Evolutionary conservation across 1,140 invertebrate genomes (phyloP).

Genomic region (Daktulosphaira vitifoliae): DNA sequence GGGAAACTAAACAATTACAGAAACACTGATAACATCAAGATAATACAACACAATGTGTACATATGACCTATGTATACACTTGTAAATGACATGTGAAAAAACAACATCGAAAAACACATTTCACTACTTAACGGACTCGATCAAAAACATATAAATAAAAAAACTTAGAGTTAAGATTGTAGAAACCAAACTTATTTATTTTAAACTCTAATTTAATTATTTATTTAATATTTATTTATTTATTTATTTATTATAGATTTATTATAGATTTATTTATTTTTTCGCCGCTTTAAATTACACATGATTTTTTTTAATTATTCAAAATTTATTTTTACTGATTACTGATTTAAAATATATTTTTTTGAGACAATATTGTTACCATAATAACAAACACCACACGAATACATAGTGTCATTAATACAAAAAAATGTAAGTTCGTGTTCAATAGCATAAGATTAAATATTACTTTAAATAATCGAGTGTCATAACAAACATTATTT

Average conservation of each 20-base stretch:
- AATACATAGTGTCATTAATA: constrained; percentile 11
- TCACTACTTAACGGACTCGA: constrained; percentile 32
- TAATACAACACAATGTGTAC: constrained; percentile 6
- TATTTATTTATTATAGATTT: constrained; percentile 30
- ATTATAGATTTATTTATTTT: constrained; percentile 21
- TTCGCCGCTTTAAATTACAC: constrained; percentile 11
- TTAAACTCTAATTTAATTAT: constrained; percentile 26
- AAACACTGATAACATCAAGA: constrained; percentile 32
- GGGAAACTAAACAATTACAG: constrained; percentile 27
- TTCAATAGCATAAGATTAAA: constrained; percentile 27
- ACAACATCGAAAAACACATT: constrained; percentile 28
- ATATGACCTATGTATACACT: background rate
- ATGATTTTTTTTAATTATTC: constrained; percentile 4
- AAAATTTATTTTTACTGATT: too few species aligned
- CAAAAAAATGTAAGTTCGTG: constrained; percentile 28
- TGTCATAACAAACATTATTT: constrained; percentile 24
- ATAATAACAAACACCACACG: constrained; percentile 15
- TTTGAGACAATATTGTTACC: constrained; percentile 30
- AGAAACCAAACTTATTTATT: constrained; percentile 30
- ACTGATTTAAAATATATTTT: constrained; percentile 9
- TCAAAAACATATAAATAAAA: constrained; percentile 17
- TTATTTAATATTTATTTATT: constrained; percentile 30
- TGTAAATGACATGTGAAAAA: constrained; percentile 23
- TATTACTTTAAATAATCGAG: constrained; percentile 14
- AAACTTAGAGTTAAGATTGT: constrained; percentile 29